Evolutionary conservation across 2,888 invertebrate species (phyloP).

Genomic region (Xylocampa areola): DNA sequence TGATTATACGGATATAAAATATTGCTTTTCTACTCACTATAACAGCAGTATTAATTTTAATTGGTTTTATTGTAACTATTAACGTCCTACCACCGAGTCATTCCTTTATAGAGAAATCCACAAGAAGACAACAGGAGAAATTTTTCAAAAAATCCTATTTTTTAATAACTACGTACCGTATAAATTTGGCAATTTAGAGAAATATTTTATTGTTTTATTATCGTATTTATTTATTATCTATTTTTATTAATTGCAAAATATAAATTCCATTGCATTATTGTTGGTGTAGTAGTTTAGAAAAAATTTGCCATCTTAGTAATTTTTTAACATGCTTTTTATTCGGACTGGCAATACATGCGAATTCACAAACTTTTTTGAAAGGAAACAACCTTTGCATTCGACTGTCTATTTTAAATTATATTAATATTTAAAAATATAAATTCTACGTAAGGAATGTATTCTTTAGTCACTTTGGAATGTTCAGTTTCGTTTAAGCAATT

Average conservation of each 20-base stretch:
- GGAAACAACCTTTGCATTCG: conserved; percentile 26
- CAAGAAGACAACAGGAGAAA: conserved; percentile 82
- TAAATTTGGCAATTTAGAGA: conserved; percentile 84
- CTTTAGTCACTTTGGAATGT: conserved; percentile 47
- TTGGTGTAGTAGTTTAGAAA: conserved; percentile 68
- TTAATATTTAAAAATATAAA: conserved; percentile 13
- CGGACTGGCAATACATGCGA: conserved; percentile 55
- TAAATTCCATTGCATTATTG: conserved; percentile 85
- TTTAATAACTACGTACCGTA: conserved; percentile 81
- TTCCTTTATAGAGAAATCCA: conserved; percentile 75
- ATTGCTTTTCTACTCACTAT: conserved; percentile 85
- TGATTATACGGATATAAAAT: conserved; percentile 81
- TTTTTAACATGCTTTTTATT: conserved; percentile 57
- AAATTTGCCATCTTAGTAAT: conserved; percentile 49
- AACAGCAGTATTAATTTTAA: conserved; percentile 76
- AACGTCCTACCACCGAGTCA: conserved; percentile 72
- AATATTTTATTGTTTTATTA: conserved; percentile 79
- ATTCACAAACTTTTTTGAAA: conserved; percentile 49
- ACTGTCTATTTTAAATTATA: conserved; percentile 44
- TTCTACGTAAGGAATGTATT: conserved; percentile 43
- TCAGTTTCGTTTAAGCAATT: conserved; percentile 24
- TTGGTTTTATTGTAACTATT: conserved; percentile 74
- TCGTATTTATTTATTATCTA: conserved; percentile 78
- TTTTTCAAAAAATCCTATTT: conserved; percentile 81
- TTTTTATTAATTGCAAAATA: conserved; percentile 76